Evolutionary conservation across 2,888 invertebrate species (phyloP).

Genomic region (Alentia gelatinosa): DNA sequence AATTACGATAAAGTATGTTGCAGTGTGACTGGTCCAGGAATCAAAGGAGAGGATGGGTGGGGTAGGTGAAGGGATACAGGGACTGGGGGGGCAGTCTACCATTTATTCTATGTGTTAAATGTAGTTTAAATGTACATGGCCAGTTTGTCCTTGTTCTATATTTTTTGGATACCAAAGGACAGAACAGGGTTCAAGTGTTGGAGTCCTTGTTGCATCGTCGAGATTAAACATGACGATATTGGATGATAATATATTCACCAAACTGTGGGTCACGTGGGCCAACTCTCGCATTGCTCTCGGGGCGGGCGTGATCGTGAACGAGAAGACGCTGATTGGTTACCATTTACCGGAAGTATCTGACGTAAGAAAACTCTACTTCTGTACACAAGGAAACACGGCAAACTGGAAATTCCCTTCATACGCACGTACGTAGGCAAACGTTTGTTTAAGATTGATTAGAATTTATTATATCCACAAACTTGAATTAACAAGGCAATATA

Average conservation of each 20-base stretch:
- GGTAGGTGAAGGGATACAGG: too few relatives aligned
- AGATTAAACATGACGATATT: not conserved
- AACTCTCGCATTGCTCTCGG: not conserved
- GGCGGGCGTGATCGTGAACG: not conserved
- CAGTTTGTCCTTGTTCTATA: too few relatives aligned
- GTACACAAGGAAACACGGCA: not conserved
- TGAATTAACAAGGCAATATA: too few relatives aligned
- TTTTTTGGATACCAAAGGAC: not conserved
- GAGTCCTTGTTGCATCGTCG: not conserved
- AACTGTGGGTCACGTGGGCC: not conserved
- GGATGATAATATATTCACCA: not conserved
- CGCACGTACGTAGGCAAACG: not conserved
- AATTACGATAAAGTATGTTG: too few relatives aligned
- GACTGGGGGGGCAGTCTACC: too few relatives aligned
- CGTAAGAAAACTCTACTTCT: not conserved
- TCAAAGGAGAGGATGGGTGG: too few relatives aligned
- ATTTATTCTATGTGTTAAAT: too few relatives aligned
- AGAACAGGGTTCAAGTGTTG: not conserved
- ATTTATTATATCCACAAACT: too few relatives aligned
- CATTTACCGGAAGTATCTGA: not conserved
- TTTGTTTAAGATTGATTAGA: too few relatives aligned
- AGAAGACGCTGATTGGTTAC: not conserved
- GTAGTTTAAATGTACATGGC: too few relatives aligned
- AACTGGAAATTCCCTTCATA: not conserved
- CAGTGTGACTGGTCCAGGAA: too few relatives aligned